phyloP scores from a whole-genome alignment of 1,140 invertebrate genomes.

The Meloidogyne hapla region DNA sequence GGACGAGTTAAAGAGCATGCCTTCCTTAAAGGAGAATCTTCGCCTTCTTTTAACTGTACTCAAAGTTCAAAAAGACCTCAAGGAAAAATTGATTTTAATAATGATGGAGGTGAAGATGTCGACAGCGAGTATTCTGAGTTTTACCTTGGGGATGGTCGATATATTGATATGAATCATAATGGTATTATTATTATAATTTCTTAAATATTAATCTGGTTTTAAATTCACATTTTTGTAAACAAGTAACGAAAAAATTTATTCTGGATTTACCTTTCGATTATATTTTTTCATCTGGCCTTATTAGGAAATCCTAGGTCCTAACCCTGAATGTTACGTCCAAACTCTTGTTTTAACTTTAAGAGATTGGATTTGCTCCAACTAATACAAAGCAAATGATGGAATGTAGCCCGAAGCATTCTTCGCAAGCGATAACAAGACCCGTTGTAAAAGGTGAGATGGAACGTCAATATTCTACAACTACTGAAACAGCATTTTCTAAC shows the following conservation, averaged over 20 bases:
- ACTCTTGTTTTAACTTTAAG: neutral
- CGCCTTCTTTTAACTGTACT: neutral
- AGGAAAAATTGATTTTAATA: neutral
- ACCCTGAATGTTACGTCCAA: no score
- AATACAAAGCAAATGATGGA: neutral
- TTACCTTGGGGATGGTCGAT: conserved; percentile 53
- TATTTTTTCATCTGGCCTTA: no score
- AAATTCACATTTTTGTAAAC: no score
- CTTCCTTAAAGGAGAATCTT: conserved; percentile 17
- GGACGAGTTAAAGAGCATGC: neutral
- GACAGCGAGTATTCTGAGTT: conserved; percentile 51
- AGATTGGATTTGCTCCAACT: neutral
- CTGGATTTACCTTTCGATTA: neutral
- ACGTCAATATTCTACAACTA: no score
- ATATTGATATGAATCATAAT: conserved; percentile 62
- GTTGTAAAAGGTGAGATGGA: no score
- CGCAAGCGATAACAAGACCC: neutral
- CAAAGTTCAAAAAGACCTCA: neutral
- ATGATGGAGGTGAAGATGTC: neutral
- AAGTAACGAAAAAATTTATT: no score
- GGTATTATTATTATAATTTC: no score
- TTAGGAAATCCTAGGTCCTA: no score
- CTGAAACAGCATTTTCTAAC: neutral
- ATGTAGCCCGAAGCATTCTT: neutral
- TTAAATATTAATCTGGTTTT: no score